Evolutionary conservation across 2,113 vertebrate genomes (phyloP), one percentile per base, ranked within the genome.

Genomic region (Cnemophilus loriae): DNA sequence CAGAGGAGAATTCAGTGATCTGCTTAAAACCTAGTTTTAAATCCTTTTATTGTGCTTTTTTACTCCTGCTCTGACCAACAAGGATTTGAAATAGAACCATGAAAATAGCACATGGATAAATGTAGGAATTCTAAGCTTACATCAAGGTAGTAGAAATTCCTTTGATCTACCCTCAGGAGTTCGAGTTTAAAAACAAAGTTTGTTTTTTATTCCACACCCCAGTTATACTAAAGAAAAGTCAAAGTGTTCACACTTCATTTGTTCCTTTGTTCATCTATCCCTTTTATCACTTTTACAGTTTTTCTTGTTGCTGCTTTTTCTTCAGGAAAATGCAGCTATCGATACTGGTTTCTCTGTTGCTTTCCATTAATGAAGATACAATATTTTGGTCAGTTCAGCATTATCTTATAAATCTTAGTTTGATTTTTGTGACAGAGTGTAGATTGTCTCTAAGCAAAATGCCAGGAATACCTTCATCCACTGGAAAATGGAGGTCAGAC

Each of bases 391-490:
- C 71, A 81, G 44, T 70, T 92, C 67, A 93, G 65, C 74, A 93
- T 93, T 93, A 90, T 86, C 87, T 84, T 96, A 94, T 96, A 96
- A 97, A 97, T 94, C 92, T 94, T 94, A 76, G 89, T 92, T 93
- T 94, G 70, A 93, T 89, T 95, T 97, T 79, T 95, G 84, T 94
- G 89, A 93, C 95, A 92, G 81, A 68, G 68, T 74, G 74, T 95
- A 94, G 75, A 95, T 96, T 95, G 87, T 84, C 69, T 95, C 75
- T 93, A 88, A 97, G 65, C 53, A 93, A 93, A 95, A 75, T 86
- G 84, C 42, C 78, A 93, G 60, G 65, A 91, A 92, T 92, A 86
- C 41, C 68, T 91, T 90, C 39, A 82, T 80, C 65, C 65, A 59
- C 84, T 90, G 83, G 50, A 49, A 76, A 90, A 87, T 50, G 47